Percentiles rank a stretch among this genome's conserved stretches.
phyloP scores from a whole-genome alignment of 2,888 invertebrate species.

The Himalopsyche japonica region DNA sequence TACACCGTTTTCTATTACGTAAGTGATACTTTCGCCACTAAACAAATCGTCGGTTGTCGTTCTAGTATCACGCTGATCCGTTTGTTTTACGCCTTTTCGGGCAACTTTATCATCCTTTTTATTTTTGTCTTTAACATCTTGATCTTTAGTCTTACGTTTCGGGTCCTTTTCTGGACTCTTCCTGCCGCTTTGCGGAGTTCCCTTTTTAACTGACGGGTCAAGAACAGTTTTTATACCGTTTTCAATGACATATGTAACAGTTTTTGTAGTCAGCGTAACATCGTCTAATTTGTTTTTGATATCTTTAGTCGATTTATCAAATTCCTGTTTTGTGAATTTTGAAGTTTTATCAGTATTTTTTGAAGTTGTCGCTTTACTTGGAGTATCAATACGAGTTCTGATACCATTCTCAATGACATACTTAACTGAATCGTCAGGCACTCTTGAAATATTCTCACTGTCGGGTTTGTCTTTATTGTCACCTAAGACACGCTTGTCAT shows the following conservation, averaged over 20 bases:
- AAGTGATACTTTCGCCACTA: neutral
- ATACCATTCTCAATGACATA: slow-evolving; percentile 39
- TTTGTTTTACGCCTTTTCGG: neutral
- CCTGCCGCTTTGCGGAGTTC: neutral
- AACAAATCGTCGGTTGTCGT: neutral
- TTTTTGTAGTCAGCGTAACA: neutral
- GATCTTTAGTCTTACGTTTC: neutral
- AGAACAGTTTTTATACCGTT: slow-evolving; percentile 32
- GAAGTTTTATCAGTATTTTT: neutral
- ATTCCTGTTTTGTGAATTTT: neutral
- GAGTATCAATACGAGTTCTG: slow-evolving; percentile 26
- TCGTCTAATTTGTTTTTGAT: neutral
- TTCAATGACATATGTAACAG: slow-evolving; percentile 30
- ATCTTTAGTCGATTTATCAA: neutral
- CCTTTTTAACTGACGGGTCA: slow-evolving; percentile 41
- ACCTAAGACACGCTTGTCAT: neutral
- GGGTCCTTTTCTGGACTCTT: neutral
- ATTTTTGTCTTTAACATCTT: slow-evolving; percentile 26
- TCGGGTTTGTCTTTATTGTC: slow-evolving; percentile 4
- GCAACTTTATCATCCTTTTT: slow-evolving; percentile 6
- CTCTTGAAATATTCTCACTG: slow-evolving; percentile 1
- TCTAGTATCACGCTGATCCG: neutral
- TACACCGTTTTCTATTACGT: slow-evolving; percentile 11
- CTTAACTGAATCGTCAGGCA: neutral
- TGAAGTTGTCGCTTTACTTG: neutral